These are phyloP conservation scores for Asbolus verrucosus DNA, from an alignment of 1,140 invertebrate genomes.

Conservation along the genomic window DNA sequence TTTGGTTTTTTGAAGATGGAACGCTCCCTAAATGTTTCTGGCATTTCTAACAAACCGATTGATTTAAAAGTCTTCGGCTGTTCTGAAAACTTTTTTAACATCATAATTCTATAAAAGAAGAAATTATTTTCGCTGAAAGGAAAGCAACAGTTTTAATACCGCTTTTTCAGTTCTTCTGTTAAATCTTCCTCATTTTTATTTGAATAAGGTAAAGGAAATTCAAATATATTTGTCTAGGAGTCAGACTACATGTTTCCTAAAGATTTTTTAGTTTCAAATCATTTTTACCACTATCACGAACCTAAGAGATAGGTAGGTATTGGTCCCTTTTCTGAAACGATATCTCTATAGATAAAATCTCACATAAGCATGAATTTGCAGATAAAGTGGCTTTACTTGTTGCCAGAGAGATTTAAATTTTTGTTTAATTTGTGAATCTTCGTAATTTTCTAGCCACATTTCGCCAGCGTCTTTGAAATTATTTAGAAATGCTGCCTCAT, in stretches of 20 bases:
- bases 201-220: constrained; percentile 81
- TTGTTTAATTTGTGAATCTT: constrained; percentile 69
- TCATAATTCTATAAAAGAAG: constrained; percentile 73
- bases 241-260: constrained; percentile 95
- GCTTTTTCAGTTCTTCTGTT: constrained; percentile 76
- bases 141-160: constrained; percentile 67
- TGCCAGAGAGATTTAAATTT: constrained; percentile 76
- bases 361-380: constrained; percentile 90
- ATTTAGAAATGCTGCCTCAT: constrained; percentile 75
- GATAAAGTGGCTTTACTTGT: constrained; percentile 85
- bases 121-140: too few relatives aligned
- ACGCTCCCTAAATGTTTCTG: constrained; percentile 82
- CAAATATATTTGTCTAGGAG: constrained; percentile 83
- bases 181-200: constrained; percentile 79
- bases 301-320: constrained; percentile 88
- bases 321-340: constrained; percentile 72
- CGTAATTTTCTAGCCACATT: constrained; percentile 71
- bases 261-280: too few relatives aligned
- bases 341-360: constrained; percentile 80
- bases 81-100: constrained; percentile 80
- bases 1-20: constrained; percentile 84
- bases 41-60: constrained; percentile 85
- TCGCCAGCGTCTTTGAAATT: constrained; percentile 69
- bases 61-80: constrained; percentile 89
- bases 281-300: neutral